A percentile compares a stretch with the other conserved stretches of the same genome.
Conservation (phyloP, 2,797 vertebrate species). For the Amazonetta brasiliensis region DNA sequence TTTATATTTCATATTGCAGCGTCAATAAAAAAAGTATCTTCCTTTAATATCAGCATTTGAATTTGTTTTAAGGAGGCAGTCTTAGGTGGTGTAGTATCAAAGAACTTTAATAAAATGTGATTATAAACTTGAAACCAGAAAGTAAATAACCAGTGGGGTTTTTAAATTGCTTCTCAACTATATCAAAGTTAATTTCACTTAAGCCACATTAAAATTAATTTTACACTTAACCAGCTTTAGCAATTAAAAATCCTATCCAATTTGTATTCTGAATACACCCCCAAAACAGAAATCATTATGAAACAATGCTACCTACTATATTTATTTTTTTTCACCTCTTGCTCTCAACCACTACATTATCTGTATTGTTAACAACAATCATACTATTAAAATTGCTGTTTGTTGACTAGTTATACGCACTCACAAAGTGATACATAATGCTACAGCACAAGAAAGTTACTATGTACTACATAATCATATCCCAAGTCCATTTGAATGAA, state of each 20-base stretch:
- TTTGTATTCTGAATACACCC: background rate
- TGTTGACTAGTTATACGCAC: background rate
- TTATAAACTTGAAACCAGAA: background rate
- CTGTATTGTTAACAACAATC: background rate
- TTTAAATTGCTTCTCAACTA: background rate
- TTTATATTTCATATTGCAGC: background rate
- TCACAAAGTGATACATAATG: background rate
- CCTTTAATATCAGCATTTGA: background rate
- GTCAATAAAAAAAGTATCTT: background rate
- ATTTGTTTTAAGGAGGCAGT: background rate
- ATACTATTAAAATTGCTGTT: background rate
- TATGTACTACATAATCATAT: background rate
- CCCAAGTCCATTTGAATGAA: background rate
- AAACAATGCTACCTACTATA: background rate
- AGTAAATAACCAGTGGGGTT: background rate
- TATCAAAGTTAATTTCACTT: background rate
- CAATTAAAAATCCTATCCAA: background rate
- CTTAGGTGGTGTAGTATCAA: background rate
- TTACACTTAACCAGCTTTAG: constrained; percentile 5
- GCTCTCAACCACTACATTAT: background rate
- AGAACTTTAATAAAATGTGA: background rate
- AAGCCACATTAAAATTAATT: background rate
- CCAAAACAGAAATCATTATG: background rate
- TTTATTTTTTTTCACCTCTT: background rate
- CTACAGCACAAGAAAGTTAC: background rate